phyloP scores from a whole-genome alignment of 1,140 invertebrate species.

The Zelostemma sp. region DNA sequence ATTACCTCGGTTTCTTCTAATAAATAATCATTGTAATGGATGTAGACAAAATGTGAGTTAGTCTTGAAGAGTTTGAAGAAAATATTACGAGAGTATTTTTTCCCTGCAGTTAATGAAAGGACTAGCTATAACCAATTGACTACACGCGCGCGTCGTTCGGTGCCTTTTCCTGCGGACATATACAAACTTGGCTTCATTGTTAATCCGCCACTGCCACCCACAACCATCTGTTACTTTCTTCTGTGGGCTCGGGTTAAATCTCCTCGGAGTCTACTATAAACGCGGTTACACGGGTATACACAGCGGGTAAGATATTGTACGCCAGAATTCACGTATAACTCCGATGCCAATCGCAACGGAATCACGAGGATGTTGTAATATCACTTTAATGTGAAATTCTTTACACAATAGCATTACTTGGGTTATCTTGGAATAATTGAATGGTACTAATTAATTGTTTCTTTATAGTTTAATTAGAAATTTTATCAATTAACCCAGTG shows the following conservation, averaged over 20 bases:
- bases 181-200: constrained; percentile 51
- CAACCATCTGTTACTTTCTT: constrained; percentile 62
- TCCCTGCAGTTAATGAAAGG: not conserved
- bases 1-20: too few relatives aligned
- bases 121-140: constrained; percentile 21
- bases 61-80: too few relatives aligned
- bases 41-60: too few relatives aligned
- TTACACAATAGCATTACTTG: constrained; percentile 17
- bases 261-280: constrained; percentile 45
- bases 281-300: constrained; percentile 37
- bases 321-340: constrained; percentile 22
- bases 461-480: constrained; percentile 1
- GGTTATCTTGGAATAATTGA: constrained; percentile 8
- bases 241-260: constrained; percentile 53
- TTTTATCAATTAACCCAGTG: not conserved
- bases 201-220: constrained; percentile 55
- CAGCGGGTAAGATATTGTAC: constrained; percentile 38
- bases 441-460: constrained; percentile 13
- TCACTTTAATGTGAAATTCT: constrained; percentile 33
- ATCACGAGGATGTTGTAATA: constrained; percentile 44
- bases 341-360: constrained; percentile 38
- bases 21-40: too few relatives aligned
- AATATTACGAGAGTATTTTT: not conserved
- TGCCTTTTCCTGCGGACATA: constrained; percentile 9
- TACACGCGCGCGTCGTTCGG: constrained; percentile 18